Evolutionary conservation across 2,797 vertebrate genomes (phyloP), one percentile per base, ranked within the genome.

Genomic region (Squalus acanthias): DNA sequence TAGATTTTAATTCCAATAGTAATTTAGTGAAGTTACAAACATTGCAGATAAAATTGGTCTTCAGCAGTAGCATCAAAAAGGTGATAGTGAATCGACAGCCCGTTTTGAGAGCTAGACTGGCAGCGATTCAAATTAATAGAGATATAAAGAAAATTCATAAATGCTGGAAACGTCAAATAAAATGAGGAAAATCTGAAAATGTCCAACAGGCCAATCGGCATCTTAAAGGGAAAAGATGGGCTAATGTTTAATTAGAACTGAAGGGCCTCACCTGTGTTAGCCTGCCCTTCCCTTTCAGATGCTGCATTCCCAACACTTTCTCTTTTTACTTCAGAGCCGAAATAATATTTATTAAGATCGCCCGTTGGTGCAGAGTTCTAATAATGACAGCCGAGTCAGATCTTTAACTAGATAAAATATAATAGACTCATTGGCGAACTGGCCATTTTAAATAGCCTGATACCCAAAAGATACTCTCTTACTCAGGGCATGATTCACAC

Each of bases 361-460:
- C 26, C 10, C 69, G 26, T 15, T 70, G 12, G 46, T 29, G 22
- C 22, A 29, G 39, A 69, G 33, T 65, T 92, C 33, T 29, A 65
- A 92, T 63, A 92, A 39, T 92, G 60, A n/a, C 60, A 65, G 60
- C 20, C 22, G 6, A 85, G 39, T 85, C 82, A 85, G 82, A 85
- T 85, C 89, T 65, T 92, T 92, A 92, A n/a, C 63, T 65, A n/a
- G 60, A 33, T 92, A 92, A 65, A 65, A 63, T 60, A 63, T 63
- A 65, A 60, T 65, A n/a, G 60, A 65, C 1, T 15, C 60, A 92
- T n/a, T 65, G 63, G 29, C 65, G 60, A 92, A 92, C 22, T 92
- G 89, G 89, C 60, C 57, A 33, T 92, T n/a, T 92, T 92, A 92
- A 92, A n/a, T 92, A 63, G n/a, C 89, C 46, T 92, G 26, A 60